These are phyloP conservation scores for Sceloporus tristichus DNA, from an alignment of 2,113 vertebrate species.

Conservation along the genomic window DNA sequence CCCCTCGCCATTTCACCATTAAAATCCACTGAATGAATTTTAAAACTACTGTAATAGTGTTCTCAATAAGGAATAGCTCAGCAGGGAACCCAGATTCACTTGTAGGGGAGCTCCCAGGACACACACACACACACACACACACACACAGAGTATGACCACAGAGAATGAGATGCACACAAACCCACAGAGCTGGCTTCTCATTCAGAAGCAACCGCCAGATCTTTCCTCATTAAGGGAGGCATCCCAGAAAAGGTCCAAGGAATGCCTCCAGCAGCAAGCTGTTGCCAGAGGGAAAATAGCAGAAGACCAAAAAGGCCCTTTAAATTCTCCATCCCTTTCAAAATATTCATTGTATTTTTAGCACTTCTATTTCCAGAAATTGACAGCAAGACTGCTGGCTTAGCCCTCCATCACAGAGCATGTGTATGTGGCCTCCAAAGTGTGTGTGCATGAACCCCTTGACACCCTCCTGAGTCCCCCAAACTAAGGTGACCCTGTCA, in stretches of 20 bases:
- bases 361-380: too few relatives aligned
- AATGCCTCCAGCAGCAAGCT: neutral
- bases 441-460: too few relatives aligned
- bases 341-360: too few relatives aligned
- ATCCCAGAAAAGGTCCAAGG: too few relatives aligned
- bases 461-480: too few relatives aligned
- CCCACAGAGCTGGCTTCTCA: neutral
- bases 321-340: neutral
- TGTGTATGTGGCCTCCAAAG: too few relatives aligned
- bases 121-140: too few relatives aligned
- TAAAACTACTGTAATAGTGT: too few relatives aligned
- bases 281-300: neutral
- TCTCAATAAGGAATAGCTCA: neutral
- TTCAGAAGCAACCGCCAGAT: neutral
- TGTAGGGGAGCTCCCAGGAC: too few relatives aligned
- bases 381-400: neutral
- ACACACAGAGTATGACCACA: too few relatives aligned
- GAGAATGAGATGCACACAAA: neutral
- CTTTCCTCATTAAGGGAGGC: neutral
- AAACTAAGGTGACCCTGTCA: too few relatives aligned
- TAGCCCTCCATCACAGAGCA: too few relatives aligned
- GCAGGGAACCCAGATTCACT: neutral
- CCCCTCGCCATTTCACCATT: neutral
- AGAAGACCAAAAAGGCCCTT: neutral
- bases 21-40: neutral